A percentile compares a stretch with the other conserved stretches of the same genome.
Conservation (phyloP, 2,888 invertebrate species). For the Drosophila limbata region DNA sequence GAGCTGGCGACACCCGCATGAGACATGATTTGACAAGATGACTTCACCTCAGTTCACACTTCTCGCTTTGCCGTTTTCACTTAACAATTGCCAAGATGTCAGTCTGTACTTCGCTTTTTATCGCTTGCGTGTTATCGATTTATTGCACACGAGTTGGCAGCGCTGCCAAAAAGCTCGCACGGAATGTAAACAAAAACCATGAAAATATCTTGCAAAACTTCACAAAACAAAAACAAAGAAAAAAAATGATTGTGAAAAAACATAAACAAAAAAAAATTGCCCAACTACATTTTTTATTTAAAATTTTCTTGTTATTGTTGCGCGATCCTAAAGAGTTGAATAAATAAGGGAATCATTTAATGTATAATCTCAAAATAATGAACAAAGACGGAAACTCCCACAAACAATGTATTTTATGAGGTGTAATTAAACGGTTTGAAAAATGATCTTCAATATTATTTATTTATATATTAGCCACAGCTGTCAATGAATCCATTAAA, state of each 20-base stretch:
- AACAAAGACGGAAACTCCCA: conserved; percentile 3
- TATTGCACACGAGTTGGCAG: conserved; percentile 31
- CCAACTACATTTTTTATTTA: conserved; percentile 26
- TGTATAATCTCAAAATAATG: conserved; percentile 8
- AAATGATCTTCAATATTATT: conserved; percentile 41
- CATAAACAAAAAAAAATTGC: conserved; percentile 21
- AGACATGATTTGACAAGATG: conserved; percentile 24
- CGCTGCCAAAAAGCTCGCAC: conserved; percentile 24
- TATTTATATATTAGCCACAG: conserved; percentile 40
- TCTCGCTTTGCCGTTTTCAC: conserved; percentile 15
- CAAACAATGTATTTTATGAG: neutral
- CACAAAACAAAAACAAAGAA: conserved; percentile 20
- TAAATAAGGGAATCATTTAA: conserved; percentile 22
- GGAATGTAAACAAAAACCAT: conserved; percentile 40
- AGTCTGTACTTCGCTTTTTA: conserved; percentile 22
- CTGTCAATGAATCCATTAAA: conserved; percentile 28
- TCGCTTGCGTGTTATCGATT: conserved; percentile 39
- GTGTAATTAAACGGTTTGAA: conserved; percentile 38
- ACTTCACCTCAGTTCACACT: conserved; percentile 17
- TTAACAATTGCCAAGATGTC: conserved; percentile 11
- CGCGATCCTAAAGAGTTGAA: conserved; percentile 32
- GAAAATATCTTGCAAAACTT: conserved; percentile 49
- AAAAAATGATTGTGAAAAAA: conserved; percentile 45
- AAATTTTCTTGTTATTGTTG: conserved; percentile 21
- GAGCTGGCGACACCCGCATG: conserved; percentile 22